Evolutionary conservation across 2,888 invertebrate species (phyloP), one percentile per base, ranked within the genome.

Genomic region (Ormyrus rosae): DNA sequence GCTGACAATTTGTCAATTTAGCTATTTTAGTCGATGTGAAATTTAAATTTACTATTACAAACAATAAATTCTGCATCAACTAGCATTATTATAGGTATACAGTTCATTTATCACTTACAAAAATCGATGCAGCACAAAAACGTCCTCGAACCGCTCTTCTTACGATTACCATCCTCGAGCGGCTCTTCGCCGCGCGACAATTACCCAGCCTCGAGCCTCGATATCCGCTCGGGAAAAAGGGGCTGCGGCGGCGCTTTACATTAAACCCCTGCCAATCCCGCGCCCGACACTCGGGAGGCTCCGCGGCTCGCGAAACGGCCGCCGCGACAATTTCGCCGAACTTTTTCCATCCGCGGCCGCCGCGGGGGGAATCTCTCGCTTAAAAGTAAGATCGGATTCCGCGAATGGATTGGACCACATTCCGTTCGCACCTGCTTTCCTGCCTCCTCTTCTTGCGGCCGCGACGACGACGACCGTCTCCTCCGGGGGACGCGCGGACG

Each of bases 341-440:
- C 63, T 73, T 73, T 73, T 78, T 78, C 61, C 68, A 13, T 10
- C 19, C 34, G 34, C 34, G 50, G 45, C 46, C 2, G 11, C 7
- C 19, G 19, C 19, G 19, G 19, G 8, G 63, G 19, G 53, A 61
- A 2, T 34, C 34, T 34, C 34, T 67, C 34, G 64, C 64, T 75
- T 75, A 50, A 70, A 65, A 64, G 61, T 68, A 87, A 88, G 86
- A 87, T 88, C 87, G 86, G 86, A 89, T 90, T 90, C 90, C 88
- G 85, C 87, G 88, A 90, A 90, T 87, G 90, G 88, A 89, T 89
- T 89, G 89, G 88, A 89, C 89, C 83, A 89, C 89, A 89, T 90
- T 89, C 89, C 89, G 85, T 90, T 89, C 89, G 90, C 90, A 89
- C 89, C 89, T 90, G 86, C 83, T 87, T 86, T 85, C 82, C 85